Conservation (phyloP, 2,797 vertebrate species). For the Anabacerthia variegaticeps region DNA sequence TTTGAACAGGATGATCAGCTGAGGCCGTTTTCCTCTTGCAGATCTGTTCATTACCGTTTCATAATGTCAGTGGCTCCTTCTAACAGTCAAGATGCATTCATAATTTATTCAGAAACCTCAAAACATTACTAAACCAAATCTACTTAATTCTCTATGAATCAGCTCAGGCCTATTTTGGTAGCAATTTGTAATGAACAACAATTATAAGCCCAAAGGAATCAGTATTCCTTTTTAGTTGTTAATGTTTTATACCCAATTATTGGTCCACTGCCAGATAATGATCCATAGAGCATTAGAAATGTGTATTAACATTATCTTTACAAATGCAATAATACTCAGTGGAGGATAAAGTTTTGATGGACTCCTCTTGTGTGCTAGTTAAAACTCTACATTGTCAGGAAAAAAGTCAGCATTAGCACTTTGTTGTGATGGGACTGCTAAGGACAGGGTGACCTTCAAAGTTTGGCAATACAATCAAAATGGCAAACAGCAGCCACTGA, state of each 20-base stretch:
- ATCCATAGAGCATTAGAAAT: constrained; percentile 73
- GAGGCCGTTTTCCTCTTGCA: constrained; percentile 50
- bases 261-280: constrained; percentile 75
- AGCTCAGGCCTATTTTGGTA: constrained; percentile 69
- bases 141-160: constrained; percentile 77
- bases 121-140: constrained; percentile 78
- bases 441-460: constrained; percentile 60
- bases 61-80: constrained; percentile 71
- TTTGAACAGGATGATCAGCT: constrained; percentile 70
- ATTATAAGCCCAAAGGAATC: constrained; percentile 76
- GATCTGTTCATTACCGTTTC: constrained; percentile 70
- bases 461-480: constrained; percentile 51
- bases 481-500: neutral
- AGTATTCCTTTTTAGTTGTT: constrained; percentile 71
- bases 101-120: constrained; percentile 80
- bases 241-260: constrained; percentile 72
- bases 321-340: constrained; percentile 68
- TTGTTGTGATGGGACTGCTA: constrained; percentile 28
- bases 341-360: constrained; percentile 68
- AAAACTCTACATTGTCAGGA: constrained; percentile 38
- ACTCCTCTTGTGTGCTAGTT: constrained; percentile 38
- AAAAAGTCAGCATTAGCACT: constrained; percentile 51
- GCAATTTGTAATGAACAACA: constrained; percentile 77
- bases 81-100: constrained; percentile 72
- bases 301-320: constrained; percentile 79